phyloP scores from a whole-genome alignment of 2,797 vertebrate species.

The Crocodylus rhombifer region DNA sequence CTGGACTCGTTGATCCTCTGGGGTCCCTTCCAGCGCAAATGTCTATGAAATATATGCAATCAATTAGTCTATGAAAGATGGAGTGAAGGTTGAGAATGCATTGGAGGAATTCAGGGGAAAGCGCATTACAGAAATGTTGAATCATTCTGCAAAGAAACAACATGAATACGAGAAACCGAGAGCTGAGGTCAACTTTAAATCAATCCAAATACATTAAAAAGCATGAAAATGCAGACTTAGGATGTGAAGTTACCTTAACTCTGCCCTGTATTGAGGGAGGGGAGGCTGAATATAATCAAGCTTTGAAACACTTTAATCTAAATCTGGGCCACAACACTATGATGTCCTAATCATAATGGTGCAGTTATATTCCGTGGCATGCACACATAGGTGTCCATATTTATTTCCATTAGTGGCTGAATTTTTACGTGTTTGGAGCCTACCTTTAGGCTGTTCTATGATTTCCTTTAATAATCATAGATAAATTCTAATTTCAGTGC shows the following conservation, averaged over 20 bases:
- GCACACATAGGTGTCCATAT: accelerated
- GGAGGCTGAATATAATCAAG: background rate
- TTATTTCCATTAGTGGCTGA: background rate
- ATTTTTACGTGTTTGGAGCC: background rate
- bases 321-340: accelerated
- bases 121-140: accelerated
- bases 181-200: accelerated
- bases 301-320: background rate
- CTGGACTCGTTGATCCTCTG: background rate
- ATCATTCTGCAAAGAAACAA: background rate
- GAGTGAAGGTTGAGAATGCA: accelerated
- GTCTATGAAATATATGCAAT: too few species aligned
- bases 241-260: background rate
- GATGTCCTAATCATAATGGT: accelerated
- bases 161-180: accelerated
- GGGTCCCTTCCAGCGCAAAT: too few species aligned
- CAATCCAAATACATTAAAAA: background rate
- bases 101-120: background rate
- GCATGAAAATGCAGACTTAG: background rate
- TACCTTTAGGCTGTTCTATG: background rate
- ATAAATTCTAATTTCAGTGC: accelerated
- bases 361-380: background rate
- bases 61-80: background rate
- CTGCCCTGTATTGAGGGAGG: accelerated
- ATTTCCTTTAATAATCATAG: background rate